Evolutionary conservation across 2,797 vertebrate species (phyloP).

Genomic region (Orestias chungarensis): DNA sequence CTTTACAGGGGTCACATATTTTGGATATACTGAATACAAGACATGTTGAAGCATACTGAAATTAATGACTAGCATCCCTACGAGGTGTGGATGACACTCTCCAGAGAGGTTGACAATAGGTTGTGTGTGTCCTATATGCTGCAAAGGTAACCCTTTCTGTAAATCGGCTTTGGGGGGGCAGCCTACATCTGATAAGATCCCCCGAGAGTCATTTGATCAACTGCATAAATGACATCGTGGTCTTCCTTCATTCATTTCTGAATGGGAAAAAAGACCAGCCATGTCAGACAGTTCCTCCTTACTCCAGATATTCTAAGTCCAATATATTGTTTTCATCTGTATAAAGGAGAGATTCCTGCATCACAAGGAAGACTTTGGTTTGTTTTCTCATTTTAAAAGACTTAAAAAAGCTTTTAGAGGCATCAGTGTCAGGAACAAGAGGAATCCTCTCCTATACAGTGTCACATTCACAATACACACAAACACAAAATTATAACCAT

Average conservation of each 20-base stretch:
- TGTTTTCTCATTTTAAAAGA: neutral
- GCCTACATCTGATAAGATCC: constrained; percentile 55
- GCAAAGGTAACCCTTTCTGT: constrained; percentile 65
- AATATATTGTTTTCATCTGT: constrained; percentile 57
- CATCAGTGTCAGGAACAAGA: constrained; percentile 43
- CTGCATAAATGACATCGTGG: constrained; percentile 77
- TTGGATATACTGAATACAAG: constrained; percentile 54
- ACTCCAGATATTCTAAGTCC: constrained; percentile 75
- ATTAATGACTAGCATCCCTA: constrained; percentile 44
- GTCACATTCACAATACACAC: constrained; percentile 80
- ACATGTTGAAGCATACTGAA: constrained; percentile 27
- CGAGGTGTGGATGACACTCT: constrained; percentile 64
- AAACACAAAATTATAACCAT: constrained; percentile 66
- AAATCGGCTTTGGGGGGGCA: constrained; percentile 61
- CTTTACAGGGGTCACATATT: constrained; percentile 37
- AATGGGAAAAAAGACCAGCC: constrained; percentile 80
- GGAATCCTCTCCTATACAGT: constrained; percentile 83
- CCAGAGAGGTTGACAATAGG: constrained; percentile 51
- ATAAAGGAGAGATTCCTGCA: constrained; percentile 82
- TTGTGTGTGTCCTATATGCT: constrained; percentile 51
- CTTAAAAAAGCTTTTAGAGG: neutral
- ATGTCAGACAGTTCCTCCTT: constrained; percentile 85
- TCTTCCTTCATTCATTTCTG: constrained; percentile 74
- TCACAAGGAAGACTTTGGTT: constrained; percentile 67
- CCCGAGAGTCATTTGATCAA: constrained; percentile 71